Percentiles rank a stretch among this genome's conserved stretches.
Evolutionary conservation across 2,797 vertebrate species (phyloP).

Genomic region (Potorous gilbertii): DNA sequence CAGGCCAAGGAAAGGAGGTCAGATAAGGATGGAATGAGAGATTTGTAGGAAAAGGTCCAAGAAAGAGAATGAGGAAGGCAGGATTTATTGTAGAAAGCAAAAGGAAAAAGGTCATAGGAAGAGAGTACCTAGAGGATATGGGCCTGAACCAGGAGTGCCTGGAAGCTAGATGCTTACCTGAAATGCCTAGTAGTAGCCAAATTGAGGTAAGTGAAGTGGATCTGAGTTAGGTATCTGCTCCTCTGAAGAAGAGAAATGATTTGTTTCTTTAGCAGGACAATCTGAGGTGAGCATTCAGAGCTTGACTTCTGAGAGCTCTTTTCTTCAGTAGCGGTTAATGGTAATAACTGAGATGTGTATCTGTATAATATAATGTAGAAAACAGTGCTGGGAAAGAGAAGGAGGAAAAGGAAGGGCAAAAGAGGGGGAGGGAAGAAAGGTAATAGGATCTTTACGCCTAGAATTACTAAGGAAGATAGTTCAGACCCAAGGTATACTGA

Average conservation of each 20-base stretch:
- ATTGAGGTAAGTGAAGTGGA: slow-evolving; percentile 87
- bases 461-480: not conserved
- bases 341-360: slow-evolving; percentile 42
- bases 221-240: slow-evolving; percentile 75
- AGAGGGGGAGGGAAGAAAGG: not conserved
- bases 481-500: not conserved
- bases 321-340: slow-evolving; percentile 12
- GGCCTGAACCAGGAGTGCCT: no score
- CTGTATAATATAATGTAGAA: slow-evolving; percentile 41
- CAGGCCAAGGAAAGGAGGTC: slow-evolving; percentile 33
- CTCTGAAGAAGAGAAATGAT: slow-evolving; percentile 66
- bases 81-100: not conserved
- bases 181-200: slow-evolving; percentile 80
- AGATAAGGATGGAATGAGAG: not conserved
- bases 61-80: not conserved
- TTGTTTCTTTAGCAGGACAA: slow-evolving; percentile 30
- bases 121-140: accelerated
- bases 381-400: not conserved
- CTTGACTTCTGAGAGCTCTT: slow-evolving; percentile 20
- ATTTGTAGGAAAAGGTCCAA: not conserved
- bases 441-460: not conserved
- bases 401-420: slow-evolving; percentile 24
- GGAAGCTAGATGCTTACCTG: slow-evolving; percentile 80
- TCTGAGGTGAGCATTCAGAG: not conserved
- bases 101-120: not conserved